Percentiles rank a stretch among this genome's conserved stretches.
Conservation (phyloP, 2,113 vertebrate genomes). For the Meriones unguiculatus region DNA sequence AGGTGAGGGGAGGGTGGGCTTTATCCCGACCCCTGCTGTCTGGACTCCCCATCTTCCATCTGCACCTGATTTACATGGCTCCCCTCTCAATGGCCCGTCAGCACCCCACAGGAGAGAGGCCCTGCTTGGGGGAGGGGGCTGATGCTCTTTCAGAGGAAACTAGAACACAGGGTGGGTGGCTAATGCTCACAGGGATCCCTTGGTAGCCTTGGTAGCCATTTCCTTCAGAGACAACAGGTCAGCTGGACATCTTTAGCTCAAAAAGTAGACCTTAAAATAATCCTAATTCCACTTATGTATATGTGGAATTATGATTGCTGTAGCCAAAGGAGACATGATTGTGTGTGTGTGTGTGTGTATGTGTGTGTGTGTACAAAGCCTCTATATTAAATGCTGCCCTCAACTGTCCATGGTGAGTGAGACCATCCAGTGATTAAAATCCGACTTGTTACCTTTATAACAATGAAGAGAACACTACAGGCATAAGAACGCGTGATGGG, state of each 20-base stretch:
- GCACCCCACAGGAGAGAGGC: not conserved
- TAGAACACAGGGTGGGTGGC: not conserved
- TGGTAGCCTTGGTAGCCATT: constrained; percentile 39
- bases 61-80: not conserved
- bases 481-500: rapidly evolving
- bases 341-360: not conserved
- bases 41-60: not conserved
- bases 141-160: constrained; percentile 42
- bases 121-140: not conserved
- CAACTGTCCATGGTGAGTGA: not conserved
- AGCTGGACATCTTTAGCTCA: constrained; percentile 43
- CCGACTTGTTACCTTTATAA: not conserved
- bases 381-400: not conserved
- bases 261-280: constrained; percentile 15
- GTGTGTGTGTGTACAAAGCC: not conserved
- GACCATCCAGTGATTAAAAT: not conserved
- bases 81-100: not conserved
- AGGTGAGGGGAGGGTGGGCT: not conserved
- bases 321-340: not conserved
- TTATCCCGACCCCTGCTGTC: not conserved
- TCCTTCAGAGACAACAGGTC: constrained; percentile 29
- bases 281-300: constrained; percentile 23
- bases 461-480: not conserved
- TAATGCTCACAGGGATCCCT: constrained; percentile 1
- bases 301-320: not conserved